Evolutionary conservation across 2,797 vertebrate species (phyloP).

Genomic region (Otolemur crassicaudatus): DNA sequence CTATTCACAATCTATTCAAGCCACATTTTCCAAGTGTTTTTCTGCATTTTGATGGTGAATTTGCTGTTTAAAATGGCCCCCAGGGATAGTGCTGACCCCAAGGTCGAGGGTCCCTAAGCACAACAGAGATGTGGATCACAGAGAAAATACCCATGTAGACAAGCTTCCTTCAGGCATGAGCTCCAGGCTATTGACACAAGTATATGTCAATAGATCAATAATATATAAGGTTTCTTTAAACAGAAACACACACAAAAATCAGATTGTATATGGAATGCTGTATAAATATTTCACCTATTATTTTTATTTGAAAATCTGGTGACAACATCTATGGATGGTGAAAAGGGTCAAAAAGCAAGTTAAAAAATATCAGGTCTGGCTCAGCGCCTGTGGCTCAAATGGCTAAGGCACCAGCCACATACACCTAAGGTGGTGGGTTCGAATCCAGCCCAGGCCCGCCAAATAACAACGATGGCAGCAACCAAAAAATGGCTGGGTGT

Average conservation of each 20-base stretch:
- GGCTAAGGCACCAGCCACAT: too few relatives aligned
- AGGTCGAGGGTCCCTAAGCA: background rate
- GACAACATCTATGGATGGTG: background rate
- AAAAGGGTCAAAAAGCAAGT: background rate
- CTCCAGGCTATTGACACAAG: background rate
- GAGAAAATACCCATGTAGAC: background rate
- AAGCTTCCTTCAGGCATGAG: background rate
- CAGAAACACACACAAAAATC: background rate
- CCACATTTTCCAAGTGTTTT: background rate
- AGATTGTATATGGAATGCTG: background rate
- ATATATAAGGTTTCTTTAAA: background rate
- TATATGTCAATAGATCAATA: background rate
- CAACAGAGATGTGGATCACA: background rate
- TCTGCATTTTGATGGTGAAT: background rate
- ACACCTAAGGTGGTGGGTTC: too few relatives aligned
- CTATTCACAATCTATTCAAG: background rate
- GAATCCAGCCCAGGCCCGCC: too few relatives aligned
- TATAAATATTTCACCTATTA: background rate
- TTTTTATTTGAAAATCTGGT: slow-evolving; percentile 1
- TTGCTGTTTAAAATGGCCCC: background rate
- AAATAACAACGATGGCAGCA: too few relatives aligned
- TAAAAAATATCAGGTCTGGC: background rate
- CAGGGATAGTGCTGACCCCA: background rate
- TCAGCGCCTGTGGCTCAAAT: too few relatives aligned
- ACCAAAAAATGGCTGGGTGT: too few relatives aligned